Evolutionary conservation across 1,140 invertebrate species (phyloP), one percentile per base, ranked within the genome.

Genomic region (Drosophila cardini): DNA sequence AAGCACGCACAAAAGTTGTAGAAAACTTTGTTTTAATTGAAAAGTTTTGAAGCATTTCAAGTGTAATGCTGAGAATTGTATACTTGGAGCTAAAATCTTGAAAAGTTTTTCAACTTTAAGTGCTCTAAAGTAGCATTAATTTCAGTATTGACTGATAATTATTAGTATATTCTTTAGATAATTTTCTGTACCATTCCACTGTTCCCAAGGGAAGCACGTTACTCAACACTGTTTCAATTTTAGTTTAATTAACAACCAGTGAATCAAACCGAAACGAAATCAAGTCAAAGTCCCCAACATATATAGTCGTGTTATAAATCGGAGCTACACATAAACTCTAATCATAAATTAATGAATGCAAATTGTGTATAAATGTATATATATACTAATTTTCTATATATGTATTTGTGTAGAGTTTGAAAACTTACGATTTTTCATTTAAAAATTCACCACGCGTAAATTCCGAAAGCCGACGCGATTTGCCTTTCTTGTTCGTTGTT

Each of bases 351-450:
- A 78, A 64, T 68, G 43, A 52, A 69, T 72, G 36, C 42, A 73
- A 69, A 63, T 72, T 61, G 56, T 43, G 50, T 60, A 11, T 26
- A 26, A 4, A 26, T 26, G 3, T 26, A 26, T 26, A 26, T 26
- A 26, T 26, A 26, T 3, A 26, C 21, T 26, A 26, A 26, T 26
- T 26, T 61, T 52, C 30, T 58, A 15, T 53, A 40, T 60, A 10
- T 52, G 48, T 48, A 32, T 15, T 36, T 56, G 21, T 72, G 57
- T 42, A 34, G 30, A 32, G 42, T 26, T 32, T 26, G 30, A 71
- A 71, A 63, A 92, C 91, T 92, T 92, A 92, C 91, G 84, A 80
- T 92, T 92, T 92, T 92, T 92, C 91, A 86, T 92, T 92, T 85
- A 92, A 85, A 92, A 92, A 92, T 92, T 92, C 91, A 89, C 91